phyloP scores from a whole-genome alignment of 2,888 invertebrate species.

The Lasioglossum leucozonium region DNA sequence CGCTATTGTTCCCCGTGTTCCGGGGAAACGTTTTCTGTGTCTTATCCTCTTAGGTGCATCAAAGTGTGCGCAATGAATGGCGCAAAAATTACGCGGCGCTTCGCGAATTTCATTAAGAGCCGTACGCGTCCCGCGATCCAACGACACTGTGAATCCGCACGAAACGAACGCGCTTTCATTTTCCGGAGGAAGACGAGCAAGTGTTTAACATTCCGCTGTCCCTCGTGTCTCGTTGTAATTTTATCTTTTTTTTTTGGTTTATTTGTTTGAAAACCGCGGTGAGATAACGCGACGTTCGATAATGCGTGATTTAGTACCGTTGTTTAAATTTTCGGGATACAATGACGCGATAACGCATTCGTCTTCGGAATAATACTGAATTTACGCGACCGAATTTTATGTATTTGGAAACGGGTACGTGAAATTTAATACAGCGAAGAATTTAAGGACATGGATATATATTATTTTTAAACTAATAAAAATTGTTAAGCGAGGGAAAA shows the following conservation, averaged over 20 bases:
- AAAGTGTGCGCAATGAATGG: conserved; percentile 49
- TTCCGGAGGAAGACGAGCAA: background rate
- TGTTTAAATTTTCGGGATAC: background rate
- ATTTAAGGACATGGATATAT: background rate
- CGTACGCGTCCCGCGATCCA: background rate
- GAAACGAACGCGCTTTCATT: conserved; percentile 4
- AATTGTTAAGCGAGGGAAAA: too few species aligned
- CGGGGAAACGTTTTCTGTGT: conserved; percentile 41
- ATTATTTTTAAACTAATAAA: too few species aligned
- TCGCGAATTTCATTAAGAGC: conserved; percentile 47
- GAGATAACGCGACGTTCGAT: background rate
- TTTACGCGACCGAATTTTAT: background rate
- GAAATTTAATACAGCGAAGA: background rate
- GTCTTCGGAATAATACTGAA: background rate
- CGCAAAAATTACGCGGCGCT: conserved; percentile 44
- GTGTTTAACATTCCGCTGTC: background rate
- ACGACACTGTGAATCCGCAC: background rate
- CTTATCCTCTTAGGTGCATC: conserved; percentile 51
- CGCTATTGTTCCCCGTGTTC: conserved; percentile 43
- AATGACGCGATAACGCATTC: background rate
- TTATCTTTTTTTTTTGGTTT: background rate
- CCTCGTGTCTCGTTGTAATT: background rate
- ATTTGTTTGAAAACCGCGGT: background rate
- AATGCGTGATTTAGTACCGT: background rate
- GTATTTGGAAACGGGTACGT: background rate